Conservation (phyloP, 2,888 invertebrate genomes). For the Oscheius sp. region DNA sequence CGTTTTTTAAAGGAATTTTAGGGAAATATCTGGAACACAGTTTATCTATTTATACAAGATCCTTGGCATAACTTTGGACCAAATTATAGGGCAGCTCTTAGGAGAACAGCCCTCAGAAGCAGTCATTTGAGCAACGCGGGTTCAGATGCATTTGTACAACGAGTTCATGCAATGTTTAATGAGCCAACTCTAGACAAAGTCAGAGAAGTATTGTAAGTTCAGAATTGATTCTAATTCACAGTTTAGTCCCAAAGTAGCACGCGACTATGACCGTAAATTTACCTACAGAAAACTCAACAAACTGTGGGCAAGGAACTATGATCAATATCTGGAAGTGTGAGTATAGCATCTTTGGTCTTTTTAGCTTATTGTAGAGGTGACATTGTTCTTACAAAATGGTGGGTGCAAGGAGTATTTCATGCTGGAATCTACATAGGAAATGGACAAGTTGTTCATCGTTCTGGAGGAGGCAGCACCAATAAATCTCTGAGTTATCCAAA, state of each 20-base stretch:
- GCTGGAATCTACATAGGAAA: not conserved
- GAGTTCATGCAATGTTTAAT: not conserved
- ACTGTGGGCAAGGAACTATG: not conserved
- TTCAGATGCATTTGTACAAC: not conserved
- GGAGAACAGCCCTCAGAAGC: not conserved
- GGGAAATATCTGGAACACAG: not conserved
- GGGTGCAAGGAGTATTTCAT: not conserved
- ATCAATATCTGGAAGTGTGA: not conserved
- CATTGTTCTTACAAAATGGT: not conserved
- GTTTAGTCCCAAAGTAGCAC: not conserved
- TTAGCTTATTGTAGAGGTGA: not conserved
- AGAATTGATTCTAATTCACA: not conserved
- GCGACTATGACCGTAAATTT: not conserved
- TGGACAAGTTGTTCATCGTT: not conserved
- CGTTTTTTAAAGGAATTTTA: not conserved
- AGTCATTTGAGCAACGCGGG: not conserved
- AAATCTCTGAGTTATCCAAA: not conserved
- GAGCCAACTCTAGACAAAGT: not conserved
- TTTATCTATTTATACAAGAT: not conserved
- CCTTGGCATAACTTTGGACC: not conserved
- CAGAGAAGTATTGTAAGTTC: not conserved
- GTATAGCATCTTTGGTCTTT: not conserved
- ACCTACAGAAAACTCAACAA: not conserved
- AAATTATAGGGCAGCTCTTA: not conserved
- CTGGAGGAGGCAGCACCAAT: not conserved